These are phyloP conservation scores for Colinus virginianus DNA, from an alignment of 2,113 vertebrate genomes.

Conservation along the genomic window DNA sequence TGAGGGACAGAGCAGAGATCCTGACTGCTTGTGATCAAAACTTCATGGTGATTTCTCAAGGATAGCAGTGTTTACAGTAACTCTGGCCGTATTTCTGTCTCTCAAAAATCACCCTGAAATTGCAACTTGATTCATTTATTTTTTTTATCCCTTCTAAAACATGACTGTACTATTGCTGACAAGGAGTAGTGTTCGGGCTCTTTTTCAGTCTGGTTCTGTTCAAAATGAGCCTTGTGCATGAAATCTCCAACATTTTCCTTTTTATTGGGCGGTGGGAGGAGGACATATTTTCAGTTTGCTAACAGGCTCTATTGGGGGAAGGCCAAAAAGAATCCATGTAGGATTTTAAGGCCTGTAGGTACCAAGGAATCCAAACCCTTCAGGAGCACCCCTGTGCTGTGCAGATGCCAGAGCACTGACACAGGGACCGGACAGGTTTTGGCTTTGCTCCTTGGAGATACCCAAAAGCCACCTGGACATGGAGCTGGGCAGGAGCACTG, in stretches of 20 bases:
- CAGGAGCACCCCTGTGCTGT: neutral
- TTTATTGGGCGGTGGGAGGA: neutral
- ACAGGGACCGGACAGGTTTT: neutral
- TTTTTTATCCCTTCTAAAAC: neutral
- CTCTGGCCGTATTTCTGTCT: neutral
- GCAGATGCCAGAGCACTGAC: neutral
- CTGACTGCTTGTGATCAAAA: neutral
- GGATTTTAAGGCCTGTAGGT: neutral
- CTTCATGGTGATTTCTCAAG: neutral
- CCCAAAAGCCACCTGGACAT: neutral
- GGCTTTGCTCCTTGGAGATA: neutral
- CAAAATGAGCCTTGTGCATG: neutral
- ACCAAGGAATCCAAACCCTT: neutral
- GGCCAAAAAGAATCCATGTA: neutral
- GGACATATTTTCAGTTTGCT: neutral
- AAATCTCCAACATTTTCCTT: neutral
- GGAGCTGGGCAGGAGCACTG: neutral
- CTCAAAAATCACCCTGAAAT: constrained; percentile 1
- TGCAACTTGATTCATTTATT: constrained; percentile 12
- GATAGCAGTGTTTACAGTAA: neutral
- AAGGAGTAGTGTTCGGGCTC: neutral
- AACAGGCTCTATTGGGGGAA: neutral
- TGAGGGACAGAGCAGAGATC: neutral
- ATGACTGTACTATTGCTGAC: neutral
- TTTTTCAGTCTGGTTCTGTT: neutral